These are phyloP conservation scores for Neoitamus cyanurus DNA, from an alignment of 2,888 invertebrate species.

Conservation along the genomic window DNA sequence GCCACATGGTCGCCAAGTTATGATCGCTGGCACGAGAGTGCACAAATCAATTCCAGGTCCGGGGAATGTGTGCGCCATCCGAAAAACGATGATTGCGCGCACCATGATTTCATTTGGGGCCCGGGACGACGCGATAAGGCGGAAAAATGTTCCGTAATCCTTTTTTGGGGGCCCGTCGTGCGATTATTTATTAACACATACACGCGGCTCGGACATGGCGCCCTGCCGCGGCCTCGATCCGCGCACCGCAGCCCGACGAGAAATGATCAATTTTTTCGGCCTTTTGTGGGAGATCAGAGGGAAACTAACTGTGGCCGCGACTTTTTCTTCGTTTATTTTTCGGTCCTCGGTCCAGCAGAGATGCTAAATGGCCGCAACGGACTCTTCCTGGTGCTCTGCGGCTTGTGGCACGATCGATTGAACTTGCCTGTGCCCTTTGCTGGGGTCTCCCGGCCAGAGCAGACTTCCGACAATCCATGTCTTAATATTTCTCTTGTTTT, in stretches of 20 bases:
- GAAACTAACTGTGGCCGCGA: constrained; percentile 24
- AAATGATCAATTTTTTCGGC: constrained; percentile 44
- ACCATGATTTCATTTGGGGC: background rate
- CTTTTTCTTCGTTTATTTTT: background rate
- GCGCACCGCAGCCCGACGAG: constrained; percentile 50
- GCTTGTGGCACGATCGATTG: background rate
- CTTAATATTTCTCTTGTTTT: constrained; percentile 33
- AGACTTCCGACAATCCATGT: constrained; percentile 37
- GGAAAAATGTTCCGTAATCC: background rate
- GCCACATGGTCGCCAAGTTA: constrained; percentile 1
- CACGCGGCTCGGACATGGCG: constrained; percentile 54
- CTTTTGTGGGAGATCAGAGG: constrained; percentile 24
- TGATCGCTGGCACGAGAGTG: constrained; percentile 32
- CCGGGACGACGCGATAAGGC: background rate
- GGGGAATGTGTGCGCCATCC: background rate
- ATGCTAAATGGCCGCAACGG: constrained; percentile 5
- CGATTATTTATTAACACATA: constrained; percentile 56
- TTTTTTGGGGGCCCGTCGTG: constrained; percentile 21
- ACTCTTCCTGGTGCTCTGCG: constrained; percentile 10
- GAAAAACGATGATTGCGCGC: background rate
- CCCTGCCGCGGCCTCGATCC: constrained; percentile 55
- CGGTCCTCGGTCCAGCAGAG: constrained; percentile 19
- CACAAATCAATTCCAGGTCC: constrained; percentile 17
- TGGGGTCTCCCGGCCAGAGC: background rate
- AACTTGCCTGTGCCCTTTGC: background rate